These are phyloP conservation scores for Dromiciops gliroides DNA, from an alignment of 2,113 vertebrate genomes.

Conservation along the genomic window DNA sequence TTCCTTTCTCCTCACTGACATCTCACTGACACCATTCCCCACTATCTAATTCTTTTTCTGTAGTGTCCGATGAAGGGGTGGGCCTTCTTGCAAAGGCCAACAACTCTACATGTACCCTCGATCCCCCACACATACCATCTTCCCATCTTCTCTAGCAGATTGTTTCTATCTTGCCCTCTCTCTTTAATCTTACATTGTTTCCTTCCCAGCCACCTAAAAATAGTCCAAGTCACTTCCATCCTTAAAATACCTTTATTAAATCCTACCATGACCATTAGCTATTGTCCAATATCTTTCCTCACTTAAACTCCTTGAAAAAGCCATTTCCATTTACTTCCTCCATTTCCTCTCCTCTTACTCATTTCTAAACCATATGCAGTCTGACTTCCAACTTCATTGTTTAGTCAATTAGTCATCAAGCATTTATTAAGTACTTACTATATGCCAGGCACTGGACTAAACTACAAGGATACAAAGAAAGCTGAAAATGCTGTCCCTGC, in stretches of 20 bases:
- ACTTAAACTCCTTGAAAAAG: neutral
- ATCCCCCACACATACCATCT: neutral
- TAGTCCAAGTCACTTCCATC: neutral
- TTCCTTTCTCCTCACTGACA: neutral
- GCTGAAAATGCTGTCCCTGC: neutral
- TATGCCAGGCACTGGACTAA: neutral
- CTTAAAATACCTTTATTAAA: neutral
- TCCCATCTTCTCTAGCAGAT: neutral
- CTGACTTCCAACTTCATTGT: neutral
- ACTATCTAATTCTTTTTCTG: neutral
- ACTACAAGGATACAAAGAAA: neutral
- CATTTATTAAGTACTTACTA: neutral
- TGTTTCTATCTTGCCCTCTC: neutral
- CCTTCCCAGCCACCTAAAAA: neutral
- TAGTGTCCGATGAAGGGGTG: neutral
- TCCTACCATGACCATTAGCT: neutral
- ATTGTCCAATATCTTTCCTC: neutral
- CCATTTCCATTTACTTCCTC: neutral
- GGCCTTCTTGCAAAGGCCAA: neutral
- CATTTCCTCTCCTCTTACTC: neutral
- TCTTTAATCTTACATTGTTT: neutral
- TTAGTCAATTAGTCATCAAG: neutral
- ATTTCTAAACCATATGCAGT: neutral
- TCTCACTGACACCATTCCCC: neutral
- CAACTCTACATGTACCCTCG: neutral